Percentiles rank a stretch among this genome's conserved stretches.
Evolutionary conservation across 2,888 invertebrate species (phyloP).

Genomic region (Synergus laeviventris): DNA sequence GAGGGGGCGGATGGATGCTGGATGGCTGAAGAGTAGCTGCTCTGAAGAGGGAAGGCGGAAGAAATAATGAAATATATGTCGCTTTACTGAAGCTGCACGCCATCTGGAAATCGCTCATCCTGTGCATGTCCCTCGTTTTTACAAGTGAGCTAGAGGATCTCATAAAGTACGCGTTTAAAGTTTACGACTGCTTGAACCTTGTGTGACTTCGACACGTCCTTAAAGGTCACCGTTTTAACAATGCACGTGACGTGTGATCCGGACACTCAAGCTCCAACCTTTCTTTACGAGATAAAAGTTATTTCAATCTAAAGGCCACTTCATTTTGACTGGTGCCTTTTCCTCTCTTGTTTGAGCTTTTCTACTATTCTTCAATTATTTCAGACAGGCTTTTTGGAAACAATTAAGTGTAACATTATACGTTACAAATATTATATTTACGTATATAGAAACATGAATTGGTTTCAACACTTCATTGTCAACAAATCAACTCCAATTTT

Average conservation of each 20-base stretch:
- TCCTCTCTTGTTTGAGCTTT: not conserved
- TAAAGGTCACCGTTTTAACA: slow-evolving; percentile 3
- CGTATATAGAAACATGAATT: too few species aligned
- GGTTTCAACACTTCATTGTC: not conserved
- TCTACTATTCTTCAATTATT: too few species aligned
- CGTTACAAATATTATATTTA: too few species aligned
- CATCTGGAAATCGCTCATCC: slow-evolving; percentile 44
- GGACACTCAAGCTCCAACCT: not conserved
- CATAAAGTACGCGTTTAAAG: slow-evolving; percentile 38
- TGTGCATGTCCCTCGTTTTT: slow-evolving; percentile 4
- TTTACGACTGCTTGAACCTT: slow-evolving; percentile 44
- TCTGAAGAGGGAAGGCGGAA: slow-evolving; percentile 12
- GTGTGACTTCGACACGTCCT: not conserved
- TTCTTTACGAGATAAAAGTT: not conserved
- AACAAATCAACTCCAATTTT: not conserved
- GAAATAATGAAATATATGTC: slow-evolving; percentile 51
- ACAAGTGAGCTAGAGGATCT: not conserved
- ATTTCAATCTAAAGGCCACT: not conserved
- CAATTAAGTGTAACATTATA: too few species aligned
- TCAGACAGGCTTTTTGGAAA: too few species aligned
- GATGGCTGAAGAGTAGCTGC: slow-evolving; percentile 4
- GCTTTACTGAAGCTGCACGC: slow-evolving; percentile 46
- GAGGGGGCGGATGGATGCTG: not conserved
- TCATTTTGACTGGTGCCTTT: not conserved
- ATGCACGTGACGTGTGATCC: not conserved